Evolutionary conservation across 2,888 invertebrate genomes (phyloP).

Genomic region (Antitype chi): DNA sequence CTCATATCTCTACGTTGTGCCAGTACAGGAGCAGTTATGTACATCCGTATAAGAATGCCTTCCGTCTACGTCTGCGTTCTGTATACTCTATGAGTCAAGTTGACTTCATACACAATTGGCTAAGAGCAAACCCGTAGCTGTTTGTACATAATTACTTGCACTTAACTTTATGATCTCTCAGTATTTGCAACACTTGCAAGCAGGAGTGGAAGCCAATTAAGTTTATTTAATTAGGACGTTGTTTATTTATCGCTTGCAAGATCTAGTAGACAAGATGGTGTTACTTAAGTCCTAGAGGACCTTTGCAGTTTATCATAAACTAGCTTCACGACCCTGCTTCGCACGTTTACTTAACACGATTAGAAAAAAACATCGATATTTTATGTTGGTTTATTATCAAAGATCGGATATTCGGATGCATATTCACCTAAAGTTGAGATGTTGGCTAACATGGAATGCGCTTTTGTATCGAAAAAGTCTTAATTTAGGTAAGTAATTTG

Average conservation of each 20-base stretch:
- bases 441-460: no score
- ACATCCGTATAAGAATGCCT: not conserved
- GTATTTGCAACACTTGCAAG: slow-evolving; percentile 11
- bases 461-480: no score
- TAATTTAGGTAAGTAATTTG: no score
- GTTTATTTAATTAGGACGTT: slow-evolving; percentile 8
- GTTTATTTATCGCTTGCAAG: slow-evolving; percentile 22
- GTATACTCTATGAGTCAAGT: slow-evolving; percentile 9
- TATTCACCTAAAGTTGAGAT: no score
- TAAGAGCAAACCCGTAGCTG: slow-evolving; percentile 32
- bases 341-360: not conserved
- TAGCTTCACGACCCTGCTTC: not conserved
- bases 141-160: slow-evolving; percentile 48
- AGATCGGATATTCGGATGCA: no score
- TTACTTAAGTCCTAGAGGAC: not conserved
- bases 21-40: not conserved
- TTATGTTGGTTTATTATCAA: no score
- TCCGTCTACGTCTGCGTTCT: slow-evolving; percentile 10
- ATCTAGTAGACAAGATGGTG: slow-evolving; percentile 1
- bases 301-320: not conserved
- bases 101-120: slow-evolving; percentile 5
- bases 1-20: not conserved
- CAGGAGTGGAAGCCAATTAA: slow-evolving; percentile 39
- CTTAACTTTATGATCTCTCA: slow-evolving; percentile 29
- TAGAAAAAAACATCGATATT: not conserved